Evolutionary conservation across 2,888 invertebrate genomes (phyloP).

Genomic region (Phyllotreta cruciferae): DNA sequence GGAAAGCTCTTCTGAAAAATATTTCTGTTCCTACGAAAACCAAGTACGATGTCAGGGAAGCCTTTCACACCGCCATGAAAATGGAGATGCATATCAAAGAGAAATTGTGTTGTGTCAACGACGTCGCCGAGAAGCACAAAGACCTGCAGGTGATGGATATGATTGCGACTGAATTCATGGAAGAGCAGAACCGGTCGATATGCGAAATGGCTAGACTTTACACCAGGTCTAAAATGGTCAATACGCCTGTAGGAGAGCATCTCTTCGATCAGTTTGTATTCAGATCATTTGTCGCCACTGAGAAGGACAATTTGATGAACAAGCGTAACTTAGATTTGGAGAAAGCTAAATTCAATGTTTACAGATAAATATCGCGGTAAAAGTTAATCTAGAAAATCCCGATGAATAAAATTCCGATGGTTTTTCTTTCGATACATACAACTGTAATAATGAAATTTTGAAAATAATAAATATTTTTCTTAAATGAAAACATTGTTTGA

Average conservation of each 20-base stretch:
- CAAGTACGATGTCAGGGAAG: slow-evolving; percentile 59
- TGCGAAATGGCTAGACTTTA: slow-evolving; percentile 50
- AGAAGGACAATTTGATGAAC: slow-evolving; percentile 45
- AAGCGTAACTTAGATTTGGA: slow-evolving; percentile 32
- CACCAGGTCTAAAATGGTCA: slow-evolving; percentile 48
- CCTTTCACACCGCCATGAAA: slow-evolving; percentile 56
- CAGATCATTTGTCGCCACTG: slow-evolving; percentile 47
- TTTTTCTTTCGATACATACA: neutral
- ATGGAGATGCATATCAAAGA: slow-evolving; percentile 56
- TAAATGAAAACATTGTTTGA: too few species aligned
- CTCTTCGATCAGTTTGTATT: slow-evolving; percentile 55
- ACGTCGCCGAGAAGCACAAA: slow-evolving; percentile 59
- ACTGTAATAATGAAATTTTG: too few species aligned
- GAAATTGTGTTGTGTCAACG: slow-evolving; percentile 58
- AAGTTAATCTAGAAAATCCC: slow-evolving; percentile 1
- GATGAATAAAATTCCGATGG: slow-evolving; percentile 1
- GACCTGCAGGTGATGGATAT: slow-evolving; percentile 64
- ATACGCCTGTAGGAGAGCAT: slow-evolving; percentile 48
- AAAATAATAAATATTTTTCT: too few species aligned
- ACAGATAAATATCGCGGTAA: slow-evolving; percentile 37
- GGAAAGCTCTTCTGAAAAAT: slow-evolving; percentile 54
- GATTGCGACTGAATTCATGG: slow-evolving; percentile 63
- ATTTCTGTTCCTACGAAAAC: slow-evolving; percentile 51
- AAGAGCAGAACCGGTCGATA: slow-evolving; percentile 62
- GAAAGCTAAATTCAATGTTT: slow-evolving; percentile 29